Conservation (phyloP, 2,797 vertebrate species). For the Selene dorsalis region DNA sequence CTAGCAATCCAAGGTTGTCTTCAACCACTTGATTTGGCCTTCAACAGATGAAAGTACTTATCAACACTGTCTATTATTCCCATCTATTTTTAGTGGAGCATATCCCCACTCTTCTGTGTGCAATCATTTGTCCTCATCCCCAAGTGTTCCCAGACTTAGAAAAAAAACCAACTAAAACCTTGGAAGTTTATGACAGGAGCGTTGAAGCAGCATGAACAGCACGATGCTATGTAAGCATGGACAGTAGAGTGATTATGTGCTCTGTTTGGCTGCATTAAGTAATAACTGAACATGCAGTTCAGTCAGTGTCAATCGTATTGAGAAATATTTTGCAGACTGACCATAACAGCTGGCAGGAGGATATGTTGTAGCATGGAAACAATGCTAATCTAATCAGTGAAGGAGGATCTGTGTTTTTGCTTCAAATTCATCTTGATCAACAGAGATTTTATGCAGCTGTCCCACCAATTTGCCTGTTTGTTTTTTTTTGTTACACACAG, state of each 20-base stretch:
- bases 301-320: not conserved
- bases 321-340: not conserved
- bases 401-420: constrained; percentile 18
- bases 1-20: constrained; percentile 29
- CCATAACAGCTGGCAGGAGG: not conserved
- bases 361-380: constrained; percentile 16
- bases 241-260: not conserved
- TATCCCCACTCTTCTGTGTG: constrained; percentile 15
- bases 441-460: constrained; percentile 40
- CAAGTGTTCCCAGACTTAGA: not conserved
- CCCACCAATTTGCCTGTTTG: constrained; percentile 28
- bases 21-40: constrained; percentile 24
- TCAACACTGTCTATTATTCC: constrained; percentile 3
- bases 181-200: constrained; percentile 27
- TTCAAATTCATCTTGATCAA: constrained; percentile 45
- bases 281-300: too few relatives aligned
- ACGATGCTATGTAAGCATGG: not conserved
- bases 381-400: constrained; percentile 24
- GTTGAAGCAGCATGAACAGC: constrained; percentile 13
- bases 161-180: constrained; percentile 18
- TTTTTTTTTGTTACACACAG: constrained; percentile 21
- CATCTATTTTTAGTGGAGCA: constrained; percentile 22
- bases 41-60: constrained; percentile 28
- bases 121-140: constrained; percentile 17
- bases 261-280: not conserved